Evolutionary conservation across 2,113 vertebrate genomes (phyloP).

Genomic region (Circaetus cinerascens): DNA sequence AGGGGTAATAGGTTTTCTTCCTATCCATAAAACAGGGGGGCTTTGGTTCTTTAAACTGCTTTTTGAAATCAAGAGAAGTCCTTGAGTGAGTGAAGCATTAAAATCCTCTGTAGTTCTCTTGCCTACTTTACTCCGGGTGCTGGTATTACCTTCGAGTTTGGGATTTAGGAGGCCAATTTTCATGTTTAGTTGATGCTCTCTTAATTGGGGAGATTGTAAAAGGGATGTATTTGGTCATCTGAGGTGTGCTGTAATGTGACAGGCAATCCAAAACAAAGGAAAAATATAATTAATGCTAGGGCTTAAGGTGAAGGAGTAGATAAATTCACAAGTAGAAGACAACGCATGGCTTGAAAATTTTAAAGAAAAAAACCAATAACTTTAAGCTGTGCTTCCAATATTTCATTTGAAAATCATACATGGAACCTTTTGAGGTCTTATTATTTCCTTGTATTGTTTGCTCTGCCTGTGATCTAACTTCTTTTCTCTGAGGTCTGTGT

Average conservation of each 20-base stretch:
- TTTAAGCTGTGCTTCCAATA: neutral
- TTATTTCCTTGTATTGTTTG: neutral
- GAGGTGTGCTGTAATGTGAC: neutral
- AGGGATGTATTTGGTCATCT: neutral
- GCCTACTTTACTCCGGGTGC: neutral
- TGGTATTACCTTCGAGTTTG: neutral
- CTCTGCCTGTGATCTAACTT: neutral
- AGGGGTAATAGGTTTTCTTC: neutral
- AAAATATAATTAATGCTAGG: neutral
- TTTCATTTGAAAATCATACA: neutral
- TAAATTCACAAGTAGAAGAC: neutral
- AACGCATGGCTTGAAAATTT: neutral
- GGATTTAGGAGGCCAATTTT: neutral
- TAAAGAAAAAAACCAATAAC: neutral
- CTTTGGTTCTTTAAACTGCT: neutral
- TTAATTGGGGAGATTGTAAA: neutral
- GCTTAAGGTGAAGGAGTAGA: neutral
- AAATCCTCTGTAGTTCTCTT: neutral
- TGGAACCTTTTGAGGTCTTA: neutral
- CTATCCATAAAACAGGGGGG: neutral
- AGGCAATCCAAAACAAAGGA: neutral
- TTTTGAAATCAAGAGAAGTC: neutral
- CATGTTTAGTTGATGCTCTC: neutral
- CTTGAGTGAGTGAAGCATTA: neutral
- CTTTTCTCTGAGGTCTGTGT: neutral